phyloP scores from a whole-genome alignment of 2,888 invertebrate genomes.

The Adineta ricciae region DNA sequence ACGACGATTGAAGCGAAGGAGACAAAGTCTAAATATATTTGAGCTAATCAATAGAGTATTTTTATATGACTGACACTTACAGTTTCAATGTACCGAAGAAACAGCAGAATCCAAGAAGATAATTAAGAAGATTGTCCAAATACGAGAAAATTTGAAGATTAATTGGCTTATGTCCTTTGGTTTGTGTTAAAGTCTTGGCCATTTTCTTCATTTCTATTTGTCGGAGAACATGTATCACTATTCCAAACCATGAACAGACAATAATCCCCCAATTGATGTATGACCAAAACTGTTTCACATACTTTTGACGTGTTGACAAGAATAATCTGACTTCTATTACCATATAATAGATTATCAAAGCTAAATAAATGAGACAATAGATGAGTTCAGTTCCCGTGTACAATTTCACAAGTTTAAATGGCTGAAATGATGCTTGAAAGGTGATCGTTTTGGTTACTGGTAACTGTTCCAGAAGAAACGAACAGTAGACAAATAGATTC shows the following conservation, averaged over 20 bases:
- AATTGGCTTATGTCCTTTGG: not conserved
- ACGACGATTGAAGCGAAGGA: not conserved
- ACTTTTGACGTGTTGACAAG: not conserved
- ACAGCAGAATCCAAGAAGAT: not conserved
- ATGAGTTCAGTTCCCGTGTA: not conserved
- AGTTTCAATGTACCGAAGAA: not conserved
- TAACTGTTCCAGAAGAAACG: constrained; percentile 22
- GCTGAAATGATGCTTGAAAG: not conserved
- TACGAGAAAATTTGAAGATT: not conserved
- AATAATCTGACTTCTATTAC: not conserved
- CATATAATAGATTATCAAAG: not conserved
- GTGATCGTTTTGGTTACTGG: not conserved
- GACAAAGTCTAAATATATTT: not conserved
- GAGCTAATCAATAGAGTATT: not conserved
- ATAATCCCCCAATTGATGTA: not conserved
- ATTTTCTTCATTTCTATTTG: not conserved
- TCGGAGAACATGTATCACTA: not conserved
- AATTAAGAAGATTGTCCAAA: not conserved
- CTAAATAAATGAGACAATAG: not conserved
- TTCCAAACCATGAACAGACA: not conserved
- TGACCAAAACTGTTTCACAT: not conserved
- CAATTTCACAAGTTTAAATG: not conserved
- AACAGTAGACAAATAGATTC: constrained; percentile 23
- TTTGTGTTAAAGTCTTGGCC: not conserved
- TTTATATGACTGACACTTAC: not conserved